phyloP scores from a whole-genome alignment of 2,113 vertebrate genomes.

The Spea bombifrons region DNA sequence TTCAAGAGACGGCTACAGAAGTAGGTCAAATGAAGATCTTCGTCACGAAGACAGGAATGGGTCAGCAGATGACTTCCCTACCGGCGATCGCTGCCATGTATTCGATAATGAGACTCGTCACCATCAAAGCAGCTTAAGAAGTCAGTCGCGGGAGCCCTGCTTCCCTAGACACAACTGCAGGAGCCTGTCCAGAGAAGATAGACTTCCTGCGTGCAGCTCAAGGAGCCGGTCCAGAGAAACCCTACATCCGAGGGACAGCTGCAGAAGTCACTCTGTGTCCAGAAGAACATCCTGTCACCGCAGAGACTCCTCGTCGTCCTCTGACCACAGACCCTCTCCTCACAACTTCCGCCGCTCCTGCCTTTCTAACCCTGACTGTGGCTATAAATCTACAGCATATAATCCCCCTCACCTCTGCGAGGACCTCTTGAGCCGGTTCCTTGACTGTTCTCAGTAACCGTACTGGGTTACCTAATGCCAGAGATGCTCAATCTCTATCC shows the following conservation, averaged over 20 bases:
- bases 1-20: not conserved
- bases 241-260: not conserved
- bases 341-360: slow-evolving; percentile 14
- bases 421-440: slow-evolving; percentile 26
- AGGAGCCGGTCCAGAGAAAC: not conserved
- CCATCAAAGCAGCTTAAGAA: not conserved
- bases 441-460: slow-evolving; percentile 27
- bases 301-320: slow-evolving; percentile 23
- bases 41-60: not conserved
- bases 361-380: not conserved
- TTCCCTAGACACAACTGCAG: too few species aligned
- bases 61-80: not conserved
- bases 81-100: not conserved
- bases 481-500: not conserved
- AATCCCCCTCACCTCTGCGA: not conserved
- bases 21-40: not conserved
- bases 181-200: too few species aligned
- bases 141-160: too few species aligned
- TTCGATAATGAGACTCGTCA: not conserved
- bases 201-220: not conserved
- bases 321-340: slow-evolving; percentile 11
- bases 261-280: not conserved
- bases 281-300: slow-evolving; percentile 2
- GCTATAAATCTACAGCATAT: not conserved
- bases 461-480: not conserved